Evolutionary conservation across 2,797 vertebrate genomes (phyloP).

Genomic region (Microctenopoma stevenorrisi): DNA sequence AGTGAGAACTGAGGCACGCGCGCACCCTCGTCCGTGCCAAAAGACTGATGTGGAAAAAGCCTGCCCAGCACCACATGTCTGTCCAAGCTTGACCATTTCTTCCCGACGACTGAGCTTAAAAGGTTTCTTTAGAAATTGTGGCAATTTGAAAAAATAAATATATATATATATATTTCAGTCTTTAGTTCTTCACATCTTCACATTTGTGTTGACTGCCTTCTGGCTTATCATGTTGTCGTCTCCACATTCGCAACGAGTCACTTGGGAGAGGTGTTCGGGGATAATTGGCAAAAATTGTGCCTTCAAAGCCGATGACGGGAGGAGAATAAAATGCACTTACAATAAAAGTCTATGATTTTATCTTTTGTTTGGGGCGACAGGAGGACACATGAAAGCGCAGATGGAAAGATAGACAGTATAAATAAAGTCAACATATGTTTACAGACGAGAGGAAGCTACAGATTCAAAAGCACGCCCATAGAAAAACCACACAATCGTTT

Average conservation of each 20-base stretch:
- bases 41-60: conserved; percentile 36
- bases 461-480: not conserved
- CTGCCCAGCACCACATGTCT: conserved; percentile 15
- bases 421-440: conserved; percentile 5
- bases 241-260: conserved; percentile 40
- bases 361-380: conserved; percentile 15
- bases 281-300: conserved; percentile 47
- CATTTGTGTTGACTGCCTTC: conserved; percentile 31
- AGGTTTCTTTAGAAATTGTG: conserved; percentile 38
- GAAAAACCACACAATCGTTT: not conserved
- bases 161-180: conserved; percentile 8
- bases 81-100: conserved; percentile 44
- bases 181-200: conserved; percentile 5
- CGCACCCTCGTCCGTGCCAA: conserved; percentile 14
- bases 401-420: not conserved
- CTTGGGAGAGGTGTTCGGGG: conserved; percentile 33
- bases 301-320: conserved; percentile 46
- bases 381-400: conserved; percentile 12
- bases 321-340: conserved; percentile 44
- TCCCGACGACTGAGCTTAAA: conserved; percentile 39
- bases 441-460: not conserved
- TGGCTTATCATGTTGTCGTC: conserved; percentile 52
- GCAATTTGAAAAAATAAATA: conserved; percentile 10
- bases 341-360: conserved; percentile 47
- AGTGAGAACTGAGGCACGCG: conserved; percentile 7